Evolutionary conservation across 2,888 invertebrate species (phyloP), one percentile per base, ranked within the genome.

Genomic region (Chymomyza procnemis): DNA sequence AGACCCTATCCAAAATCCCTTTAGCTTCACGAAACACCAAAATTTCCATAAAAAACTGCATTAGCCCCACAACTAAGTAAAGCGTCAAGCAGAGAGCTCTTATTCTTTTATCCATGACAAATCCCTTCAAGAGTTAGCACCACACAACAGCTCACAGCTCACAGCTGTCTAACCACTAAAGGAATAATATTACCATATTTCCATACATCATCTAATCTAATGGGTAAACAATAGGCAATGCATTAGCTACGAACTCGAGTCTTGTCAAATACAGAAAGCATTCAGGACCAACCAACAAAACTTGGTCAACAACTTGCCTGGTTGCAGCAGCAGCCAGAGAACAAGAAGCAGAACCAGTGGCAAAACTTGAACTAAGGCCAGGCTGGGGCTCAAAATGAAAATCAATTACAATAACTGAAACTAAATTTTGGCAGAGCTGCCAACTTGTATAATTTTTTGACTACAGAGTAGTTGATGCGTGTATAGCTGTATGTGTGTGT

Each of bases 321-420:
- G 34, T 34, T 8, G 1, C n/a, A n/a, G n/a, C n/a, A n/a, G n/a
- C n/a, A n/a, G 9, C 34, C 34, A 34, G 9, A n/a, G 9, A 34
- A 34, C 34, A 34, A 34, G 9, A 34, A 34, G 0, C 3, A 34
- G n/a, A n/a, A n/a, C n/a, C n/a, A n/a, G n/a, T n/a, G n/a, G 22
- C 46, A 55, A 12, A 48, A n/a, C n/a, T 50, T 60, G 47, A 14
- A 14, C 26, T 55, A 14, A 26, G 55, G 14, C 18, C 12, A 55
- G 26, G 26, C n/a, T 3, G n/a, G n/a, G 19, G 22, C 54, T 41
- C 52, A 41, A 79, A 79, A 82, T 78, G 82, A 80, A 84, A 83
- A 83, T 84, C 83, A 82, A 83, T 84, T 84, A 82, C 74, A 71
- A 67, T 67, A 73, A 76, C 75, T 71, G 67, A 71, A 64, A 76